Base-by-base conservation (phyloP, 2,797 vertebrate genomes). In the Cuniculus paca region DNA sequence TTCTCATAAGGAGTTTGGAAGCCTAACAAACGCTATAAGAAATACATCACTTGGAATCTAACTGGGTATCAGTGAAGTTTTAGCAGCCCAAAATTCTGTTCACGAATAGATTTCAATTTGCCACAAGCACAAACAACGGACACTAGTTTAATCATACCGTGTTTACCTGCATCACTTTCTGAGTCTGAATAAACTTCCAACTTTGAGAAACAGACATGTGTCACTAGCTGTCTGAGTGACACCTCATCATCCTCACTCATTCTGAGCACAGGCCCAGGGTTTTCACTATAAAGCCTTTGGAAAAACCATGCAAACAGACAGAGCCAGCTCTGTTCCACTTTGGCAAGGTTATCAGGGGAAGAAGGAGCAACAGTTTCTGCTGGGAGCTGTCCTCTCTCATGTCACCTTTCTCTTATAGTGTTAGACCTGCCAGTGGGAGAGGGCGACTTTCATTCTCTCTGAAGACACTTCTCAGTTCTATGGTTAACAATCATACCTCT, bases 41-140 rank as follows among this genome's bases (percentile, higher is more conserved):
- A 94, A 61, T 4, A 48, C 2, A n/a, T 50, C 75, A 48, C 52
- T 19, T 65, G 22, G 45, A 91, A 95, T 42, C 20, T 74, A 88
- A 31, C 22, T 56, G 3, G 52, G 2, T 74, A 36, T 86, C 61
- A 68, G 17, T 56, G 39, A 79, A n/a, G 61, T 88, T 48, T 80
- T 48, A 84, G 42, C 14, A 78, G 45, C 26, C 68, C 72, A 20
- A 86, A 68, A 83, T 5, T 83, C 28, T 31, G 86, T 92, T 91
- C 10, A 28, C 50, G 65, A 90, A 52, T 31, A 92, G 68, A 77
- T 94, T 96, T 93, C 60, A 90, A 13, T 81, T 80, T 91, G 5
- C n/a, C 60, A 54, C 28, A 93, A 82, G 58, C 19, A 48, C 45
- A 52, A 90, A 95, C 39, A 54, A 74, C 36, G 86, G 48, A 63